phyloP scores from a whole-genome alignment of 2,113 vertebrate genomes.

The Puffinus mauretanicus region DNA sequence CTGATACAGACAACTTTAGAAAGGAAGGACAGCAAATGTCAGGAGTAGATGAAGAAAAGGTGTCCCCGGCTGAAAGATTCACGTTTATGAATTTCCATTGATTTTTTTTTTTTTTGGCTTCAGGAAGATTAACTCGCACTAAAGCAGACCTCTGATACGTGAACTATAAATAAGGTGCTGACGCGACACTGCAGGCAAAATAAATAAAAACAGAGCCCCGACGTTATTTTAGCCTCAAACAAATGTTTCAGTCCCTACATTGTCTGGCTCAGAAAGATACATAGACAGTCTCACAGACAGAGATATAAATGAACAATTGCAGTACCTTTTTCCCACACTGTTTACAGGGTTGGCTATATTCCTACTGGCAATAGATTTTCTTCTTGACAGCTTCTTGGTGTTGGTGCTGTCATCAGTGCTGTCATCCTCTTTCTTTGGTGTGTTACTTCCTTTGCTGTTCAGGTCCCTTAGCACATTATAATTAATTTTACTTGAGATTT shows the following conservation, averaged over 20 bases:
- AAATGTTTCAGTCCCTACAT: conserved; percentile 39
- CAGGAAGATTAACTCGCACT: conserved; percentile 11
- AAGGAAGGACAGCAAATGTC: background rate
- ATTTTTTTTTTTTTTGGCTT: background rate
- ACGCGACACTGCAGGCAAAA: background rate
- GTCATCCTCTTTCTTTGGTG: conserved; percentile 67
- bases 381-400: conserved; percentile 74
- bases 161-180: conserved; percentile 12
- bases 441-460: conserved; percentile 75
- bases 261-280: conserved; percentile 57
- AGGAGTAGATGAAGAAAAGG: background rate
- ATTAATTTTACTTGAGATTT: conserved; percentile 96
- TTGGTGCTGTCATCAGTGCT: conserved; percentile 35
- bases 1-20: conserved; percentile 7
- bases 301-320: conserved; percentile 61
- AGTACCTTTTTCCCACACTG: conserved; percentile 88
- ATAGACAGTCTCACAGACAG: conserved; percentile 46
- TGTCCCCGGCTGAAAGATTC: background rate
- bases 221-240: conserved; percentile 53
- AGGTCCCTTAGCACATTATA: conserved; percentile 94
- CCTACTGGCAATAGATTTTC: conserved; percentile 63
- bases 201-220: conserved; percentile 47
- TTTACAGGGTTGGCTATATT: conserved; percentile 73
- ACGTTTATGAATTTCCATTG: background rate
- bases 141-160: background rate